Conservation (phyloP, 2,113 vertebrate genomes). For the Bufo bufo region DNA sequence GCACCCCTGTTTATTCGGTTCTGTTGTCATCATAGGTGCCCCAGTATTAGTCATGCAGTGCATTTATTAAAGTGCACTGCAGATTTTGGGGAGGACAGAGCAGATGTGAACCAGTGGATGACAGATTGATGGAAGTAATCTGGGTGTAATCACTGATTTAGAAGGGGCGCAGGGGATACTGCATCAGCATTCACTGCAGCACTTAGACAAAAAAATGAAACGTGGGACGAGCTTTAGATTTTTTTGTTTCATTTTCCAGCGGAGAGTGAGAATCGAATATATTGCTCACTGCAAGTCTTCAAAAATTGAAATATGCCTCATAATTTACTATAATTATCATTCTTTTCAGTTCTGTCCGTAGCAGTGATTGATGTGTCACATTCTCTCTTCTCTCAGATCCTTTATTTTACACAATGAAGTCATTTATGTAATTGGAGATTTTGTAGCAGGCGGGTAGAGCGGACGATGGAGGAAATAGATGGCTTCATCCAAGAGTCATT, state of each 20-base stretch:
- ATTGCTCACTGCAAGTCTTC: neutral
- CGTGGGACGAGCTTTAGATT: neutral
- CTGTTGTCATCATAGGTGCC: too few species aligned
- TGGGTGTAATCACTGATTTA: neutral
- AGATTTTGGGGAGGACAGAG: neutral
- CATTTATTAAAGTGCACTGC: too few species aligned
- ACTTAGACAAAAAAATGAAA: constrained; percentile 6
- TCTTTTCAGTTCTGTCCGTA: neutral
- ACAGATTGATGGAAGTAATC: neutral
- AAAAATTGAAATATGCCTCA: neutral
- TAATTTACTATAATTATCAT: neutral
- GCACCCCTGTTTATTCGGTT: too few species aligned
- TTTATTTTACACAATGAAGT: neutral
- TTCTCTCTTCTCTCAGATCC: neutral
- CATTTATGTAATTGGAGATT: neutral
- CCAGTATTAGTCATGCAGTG: too few species aligned
- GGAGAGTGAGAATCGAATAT: neutral
- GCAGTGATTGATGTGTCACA: neutral
- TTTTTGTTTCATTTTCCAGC: neutral
- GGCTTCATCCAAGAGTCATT: too few species aligned
- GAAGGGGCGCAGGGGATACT: neutral
- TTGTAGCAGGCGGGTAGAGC: neutral
- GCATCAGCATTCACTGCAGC: constrained; percentile 5
- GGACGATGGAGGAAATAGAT: neutral
- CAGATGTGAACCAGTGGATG: neutral